Evolutionary conservation across 2,888 invertebrate species (phyloP), one percentile per base, ranked within the genome.

Genomic region (Pycnomerus fuliginosus): DNA sequence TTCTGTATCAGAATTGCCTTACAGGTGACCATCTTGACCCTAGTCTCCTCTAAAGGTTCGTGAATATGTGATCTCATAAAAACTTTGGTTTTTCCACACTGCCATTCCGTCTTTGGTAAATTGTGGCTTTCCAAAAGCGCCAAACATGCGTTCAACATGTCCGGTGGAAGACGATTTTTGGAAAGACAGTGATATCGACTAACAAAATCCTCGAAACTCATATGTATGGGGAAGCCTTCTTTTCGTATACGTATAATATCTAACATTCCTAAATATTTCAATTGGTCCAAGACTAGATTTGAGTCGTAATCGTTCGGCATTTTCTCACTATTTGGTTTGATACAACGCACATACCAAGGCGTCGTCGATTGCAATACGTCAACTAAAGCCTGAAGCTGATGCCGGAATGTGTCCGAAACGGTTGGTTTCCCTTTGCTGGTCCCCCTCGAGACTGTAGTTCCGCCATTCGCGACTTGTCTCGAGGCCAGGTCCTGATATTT

Each of bases 311-410:
- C 80, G 61, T 90, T 83, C 0, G 90, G 81, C 37, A 81, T 78
- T 70, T 94, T 94, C 60, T 85, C 80, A 69, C 86, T 82, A 69
- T 94, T 94, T 0, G 94, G 93, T 64, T 94, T 94, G 61, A 94
- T 93, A 69, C 94, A 94, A 28, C 94, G 80, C 20, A 92, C 92
- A 70, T 93, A 88, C 93, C 92, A 93, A 1, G 92, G 91, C 41
- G 89, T 91, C 1, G 93, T 92, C 14, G 82, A 87, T 70, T 93
- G 91, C 1, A 94, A 75, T 61, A 93, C 90, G 62, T 93, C 93
- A 1, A 93, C 91, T 1, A 93, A 76, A 0, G 90, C 85, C 70
- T 91, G 91, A 36, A 94, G 72, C 64, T 94, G 93, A 41, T 89
- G 85, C 23, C 93, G 78, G 68, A 93, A 93, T 0, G 90, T 89